Base-by-base conservation (phyloP, 1,140 invertebrate genomes). In the Heliconius eleuchia region DNA sequence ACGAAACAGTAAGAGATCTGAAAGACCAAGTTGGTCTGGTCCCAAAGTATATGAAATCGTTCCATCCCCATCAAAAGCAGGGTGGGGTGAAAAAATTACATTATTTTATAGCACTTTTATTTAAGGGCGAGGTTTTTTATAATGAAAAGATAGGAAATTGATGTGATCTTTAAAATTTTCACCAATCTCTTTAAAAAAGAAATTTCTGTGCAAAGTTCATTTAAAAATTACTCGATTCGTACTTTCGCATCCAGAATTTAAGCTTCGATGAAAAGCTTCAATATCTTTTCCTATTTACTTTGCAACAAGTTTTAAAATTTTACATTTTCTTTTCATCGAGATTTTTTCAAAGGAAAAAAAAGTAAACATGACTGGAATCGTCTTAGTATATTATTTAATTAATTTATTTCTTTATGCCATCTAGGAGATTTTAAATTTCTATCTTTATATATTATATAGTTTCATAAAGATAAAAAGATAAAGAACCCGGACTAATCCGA, bases 11-110 rank as follows among this genome's bases (percentile, higher is more conserved):
- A 46, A 60, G 50, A 73, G 70, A 74, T 37, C 18, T 11, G 60
- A 42, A 42, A 77, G 19, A 73, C 75, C 76, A 16, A 52, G 23
- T 39, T 77, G 37, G 39, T 37, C n/a, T 77, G 77, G 79, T 76
- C 57, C 37, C 30, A 73, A 55, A 50, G 72, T 74, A 78, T 79
- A 77, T 82, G 76, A 60, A 77, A 73, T 77, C 60, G 79, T 73
- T 60, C 57, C 42, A 34, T 79, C 74, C 75, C 71, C 57, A 74
- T 30, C 27, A 57, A 60, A 27, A 19, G 79, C 71, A 76, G 75
- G 75, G 79, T 74, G 75, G 77, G 75, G 71, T 52, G 34, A 52
- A 52, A 70, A 70, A 66, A 66, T 66, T 66, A 66, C 60, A 66
- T 76, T 71, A 66, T 71, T 74, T 57, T 74, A 71, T 71, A 46